Evolutionary conservation across 2,797 vertebrate genomes (phyloP).

Genomic region (Monodelphis domestica): DNA sequence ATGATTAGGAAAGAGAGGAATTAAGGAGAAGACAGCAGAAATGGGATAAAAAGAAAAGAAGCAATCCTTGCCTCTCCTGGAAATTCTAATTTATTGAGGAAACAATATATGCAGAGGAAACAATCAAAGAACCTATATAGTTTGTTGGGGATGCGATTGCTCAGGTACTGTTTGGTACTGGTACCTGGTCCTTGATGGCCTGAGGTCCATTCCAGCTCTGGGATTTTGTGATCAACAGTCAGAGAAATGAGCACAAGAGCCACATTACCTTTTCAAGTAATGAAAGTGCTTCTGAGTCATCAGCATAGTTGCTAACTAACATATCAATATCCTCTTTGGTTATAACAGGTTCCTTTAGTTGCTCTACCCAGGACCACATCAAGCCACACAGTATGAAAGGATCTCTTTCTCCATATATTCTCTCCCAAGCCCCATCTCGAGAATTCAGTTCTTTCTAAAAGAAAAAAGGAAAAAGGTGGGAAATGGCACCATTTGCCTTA

Average conservation of each 20-base stretch:
- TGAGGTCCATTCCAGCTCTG: not conserved
- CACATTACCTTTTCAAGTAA: conserved; percentile 92
- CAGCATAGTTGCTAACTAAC: conserved; percentile 84
- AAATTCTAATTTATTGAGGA: not conserved
- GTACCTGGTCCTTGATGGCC: not conserved
- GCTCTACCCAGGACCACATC: conserved; percentile 99
- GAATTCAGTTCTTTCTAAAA: conserved; percentile 94
- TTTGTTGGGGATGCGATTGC: not conserved
- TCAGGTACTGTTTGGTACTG: not conserved
- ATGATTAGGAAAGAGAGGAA: too few relatives aligned
- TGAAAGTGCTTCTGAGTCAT: conserved; percentile 87
- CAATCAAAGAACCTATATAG: not conserved
- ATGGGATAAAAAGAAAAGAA: not conserved
- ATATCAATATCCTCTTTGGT: conserved; percentile 89
- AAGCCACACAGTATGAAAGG: conserved; percentile 93
- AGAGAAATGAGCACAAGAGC: not conserved
- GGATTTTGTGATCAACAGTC: not conserved
- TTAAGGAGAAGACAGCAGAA: not conserved
- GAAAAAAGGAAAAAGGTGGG: conserved; percentile 4
- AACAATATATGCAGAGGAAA: not conserved
- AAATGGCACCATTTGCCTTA: not conserved
- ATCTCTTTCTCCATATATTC: conserved; percentile 91
- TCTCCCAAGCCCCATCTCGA: conserved; percentile 95
- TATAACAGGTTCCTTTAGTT: conserved; percentile 94
- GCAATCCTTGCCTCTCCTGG: not conserved